Percentiles rank a stretch among this genome's conserved stretches.
Evolutionary conservation across 2,113 vertebrate species (phyloP).

Genomic region (Phasianus colchicus): DNA sequence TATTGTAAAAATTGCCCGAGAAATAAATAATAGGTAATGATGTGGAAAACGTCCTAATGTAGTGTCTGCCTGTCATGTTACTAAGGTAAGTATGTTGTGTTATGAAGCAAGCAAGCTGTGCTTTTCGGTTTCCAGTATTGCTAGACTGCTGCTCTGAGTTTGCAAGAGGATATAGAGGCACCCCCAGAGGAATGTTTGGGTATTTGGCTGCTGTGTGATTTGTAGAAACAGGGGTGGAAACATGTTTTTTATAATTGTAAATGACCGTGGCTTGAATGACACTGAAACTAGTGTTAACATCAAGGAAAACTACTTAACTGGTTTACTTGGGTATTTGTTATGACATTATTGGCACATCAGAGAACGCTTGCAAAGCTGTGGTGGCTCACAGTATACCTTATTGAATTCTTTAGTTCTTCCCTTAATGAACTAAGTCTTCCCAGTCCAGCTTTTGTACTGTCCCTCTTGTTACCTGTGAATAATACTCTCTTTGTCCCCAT

Average conservation of each 20-base stretch:
- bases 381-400: slow-evolving; percentile 1
- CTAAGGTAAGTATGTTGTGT: neutral
- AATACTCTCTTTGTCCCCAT: slow-evolving; percentile 19
- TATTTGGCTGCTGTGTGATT: neutral
- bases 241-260: neutral
- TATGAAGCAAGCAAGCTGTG: neutral
- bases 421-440: neutral
- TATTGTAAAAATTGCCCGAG: neutral
- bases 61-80: neutral
- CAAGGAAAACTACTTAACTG: neutral
- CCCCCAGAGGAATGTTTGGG: neutral
- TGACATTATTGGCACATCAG: slow-evolving; percentile 28
- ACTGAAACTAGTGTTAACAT: neutral
- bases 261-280: neutral
- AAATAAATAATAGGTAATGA: neutral
- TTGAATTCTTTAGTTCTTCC: slow-evolving; percentile 41
- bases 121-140: neutral
- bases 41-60: neutral
- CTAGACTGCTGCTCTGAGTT: neutral
- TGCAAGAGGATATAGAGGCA: neutral
- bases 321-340: slow-evolving; percentile 39
- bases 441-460: neutral
- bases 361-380: slow-evolving; percentile 1
- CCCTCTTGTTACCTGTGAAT: slow-evolving; percentile 30
- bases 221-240: neutral